Evolutionary conservation across 2,888 invertebrate species (phyloP), one percentile per base, ranked within the genome.

Genomic region (Drosophila subsilvestris): DNA sequence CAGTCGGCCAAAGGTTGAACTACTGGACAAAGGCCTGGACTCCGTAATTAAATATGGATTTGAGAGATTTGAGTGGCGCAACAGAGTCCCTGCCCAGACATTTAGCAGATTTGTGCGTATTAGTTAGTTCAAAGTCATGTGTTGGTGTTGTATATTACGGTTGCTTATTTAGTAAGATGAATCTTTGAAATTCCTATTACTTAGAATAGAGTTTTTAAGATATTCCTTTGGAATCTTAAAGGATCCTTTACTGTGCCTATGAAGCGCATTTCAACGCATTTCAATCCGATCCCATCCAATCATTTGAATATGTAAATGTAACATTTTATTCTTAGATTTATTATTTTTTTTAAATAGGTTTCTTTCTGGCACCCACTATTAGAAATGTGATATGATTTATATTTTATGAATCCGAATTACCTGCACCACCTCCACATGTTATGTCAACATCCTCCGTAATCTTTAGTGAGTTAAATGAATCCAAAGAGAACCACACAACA

Each of bases 11-110:
- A 74, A 43, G 59, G 60, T 69, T 82, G 62, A 76, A 50, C 58
- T 61, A 25, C 25, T 25, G 63, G 56, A 25, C 42, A 12, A n/a
- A 27, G 47, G 55, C 48, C 42, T 20, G 22, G 63, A 50, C 29
- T 65, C 71, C 77, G 75, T 77, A 81, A 87, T 85, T 89, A 89
- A 87, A 87, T 85, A 84, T 85, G 74, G 72, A 89, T 85, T 80
- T 72, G 42, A 47, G 57, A 29, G 42, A 54, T 53, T 63, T 61
- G 44, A 37, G 55, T 54, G 65, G 54, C 50, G 57, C 74, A 60
- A 50, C 74, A 51, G 67, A 58, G 56, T 18, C 49, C 53, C 74
- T 76, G 79, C 7, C n/a, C 37, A n/a, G 37, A 75, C 74, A 68
- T 85, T 76, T 63, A 58, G 56, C 79, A 80, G 85, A 65, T 80